Evolutionary conservation across 2,888 invertebrate genomes (phyloP), one percentile per base, ranked within the genome.

Genomic region (Macrophya alboannulata): DNA sequence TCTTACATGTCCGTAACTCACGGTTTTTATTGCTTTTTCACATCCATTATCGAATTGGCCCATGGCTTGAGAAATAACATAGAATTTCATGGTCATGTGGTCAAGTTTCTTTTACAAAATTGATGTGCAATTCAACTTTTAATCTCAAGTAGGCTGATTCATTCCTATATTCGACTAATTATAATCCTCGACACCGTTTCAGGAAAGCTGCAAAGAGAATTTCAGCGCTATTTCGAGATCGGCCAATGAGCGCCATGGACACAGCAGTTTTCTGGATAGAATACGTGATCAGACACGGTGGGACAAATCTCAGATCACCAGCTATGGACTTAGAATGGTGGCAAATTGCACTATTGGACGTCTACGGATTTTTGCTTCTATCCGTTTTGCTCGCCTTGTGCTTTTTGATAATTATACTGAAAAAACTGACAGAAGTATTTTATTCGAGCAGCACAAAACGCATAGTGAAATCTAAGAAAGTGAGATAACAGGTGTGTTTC

Each of bases 121-220:
- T 8, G 31, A 65, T 84, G 89, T 65, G 88, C 88, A 43, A 37
- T n/a, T 72, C 43, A 21, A 37, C 43, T 15, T 31, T 3, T 0
- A 25, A 31, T 31, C 1, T 31, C 15, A 8, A 62, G 21, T 9
- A 10, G 25, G 25, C 62, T 37, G 31, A 21, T 72, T 43, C 12
- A 1, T 21, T 21, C 10, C 4, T 15, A 31, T 25, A 37, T 12
- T 10, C 0, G 43, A 21, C 21, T 21, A 43, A 45, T 43, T 0
- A 31, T 51, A 12, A 77, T n/a, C 31, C 25, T 25, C 25, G 17
- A 37, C 31, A 25, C 4, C 55, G 40, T 51, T 76, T 48, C 43
- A 91, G 90, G 72, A 48, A 89, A 77, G 77, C 86, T 17, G 88
- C 87, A 12, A 82, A 21, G 31, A 85, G 17, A 17, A 37, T 82